Evolutionary conservation across 2,888 invertebrate species (phyloP).

Genomic region (Antitype chi): DNA sequence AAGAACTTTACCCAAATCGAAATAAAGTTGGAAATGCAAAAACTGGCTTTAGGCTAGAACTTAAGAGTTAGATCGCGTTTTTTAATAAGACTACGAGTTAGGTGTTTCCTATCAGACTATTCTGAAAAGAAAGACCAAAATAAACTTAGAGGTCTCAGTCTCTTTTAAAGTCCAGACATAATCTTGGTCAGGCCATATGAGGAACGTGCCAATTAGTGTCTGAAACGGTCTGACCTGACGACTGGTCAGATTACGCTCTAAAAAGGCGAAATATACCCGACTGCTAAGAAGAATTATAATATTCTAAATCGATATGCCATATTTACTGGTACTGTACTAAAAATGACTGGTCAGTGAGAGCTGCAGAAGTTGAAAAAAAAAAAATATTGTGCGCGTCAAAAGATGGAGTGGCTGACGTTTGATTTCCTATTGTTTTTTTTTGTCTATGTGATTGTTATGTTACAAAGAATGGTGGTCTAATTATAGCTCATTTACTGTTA

Average conservation of each 20-base stretch:
- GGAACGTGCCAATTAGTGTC: background rate
- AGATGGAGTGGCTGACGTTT: background rate
- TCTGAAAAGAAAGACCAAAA: background rate
- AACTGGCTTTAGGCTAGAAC: no score
- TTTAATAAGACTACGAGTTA: no score
- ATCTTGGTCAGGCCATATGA: background rate
- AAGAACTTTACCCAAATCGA: no score
- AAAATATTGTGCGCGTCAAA: background rate
- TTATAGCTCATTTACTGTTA: constrained; percentile 8
- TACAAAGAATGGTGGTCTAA: background rate
- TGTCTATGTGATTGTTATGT: constrained; percentile 18
- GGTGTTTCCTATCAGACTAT: background rate
- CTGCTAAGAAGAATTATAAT: background rate
- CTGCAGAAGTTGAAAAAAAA: constrained; percentile 19
- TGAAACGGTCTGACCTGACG: background rate
- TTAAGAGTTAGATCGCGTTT: no score
- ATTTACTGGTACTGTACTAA: constrained; percentile 14
- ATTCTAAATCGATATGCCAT: background rate
- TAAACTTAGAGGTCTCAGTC: background rate
- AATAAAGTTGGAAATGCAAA: no score
- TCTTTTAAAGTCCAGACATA: background rate
- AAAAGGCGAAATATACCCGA: background rate
- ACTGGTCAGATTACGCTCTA: background rate
- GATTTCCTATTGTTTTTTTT: constrained; percentile 24
- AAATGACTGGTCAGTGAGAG: constrained; percentile 15